Evolutionary conservation across 2,113 vertebrate genomes (phyloP), one percentile per base, ranked within the genome.

Genomic region (Burhinus bistriatus): DNA sequence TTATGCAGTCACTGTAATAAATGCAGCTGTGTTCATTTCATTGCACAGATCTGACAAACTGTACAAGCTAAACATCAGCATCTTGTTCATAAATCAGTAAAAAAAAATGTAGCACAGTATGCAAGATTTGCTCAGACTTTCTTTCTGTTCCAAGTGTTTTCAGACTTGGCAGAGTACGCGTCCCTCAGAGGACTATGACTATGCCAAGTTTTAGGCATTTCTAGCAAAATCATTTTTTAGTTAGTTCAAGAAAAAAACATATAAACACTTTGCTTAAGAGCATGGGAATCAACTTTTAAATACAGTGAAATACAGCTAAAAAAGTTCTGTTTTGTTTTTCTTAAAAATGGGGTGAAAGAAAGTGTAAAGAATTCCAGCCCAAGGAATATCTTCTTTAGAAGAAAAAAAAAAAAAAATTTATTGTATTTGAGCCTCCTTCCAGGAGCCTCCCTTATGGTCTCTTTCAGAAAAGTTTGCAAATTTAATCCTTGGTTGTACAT

Each of bases 11-110:
- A 0, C 49, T 88, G 21, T 47, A 70, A 90, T 66, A 87, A 92
- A 79, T 38, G 59, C 77, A 97, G 85, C 90, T 95, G 92, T 96
- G 93, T 93, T 94, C 93, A 83, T 90, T 95, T 86, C 55, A 73
- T 54, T 81, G 62, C 25, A 45, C 11, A 68, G 64, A 91, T 59
- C 62, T 83, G 81, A 83, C 45, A 90, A 61, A 77, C 42, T 87
- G 36, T 75, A 93, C 66, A 91, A 89, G n/a, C 29, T 78, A 70
- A 87, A 45, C 62, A 87, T 42, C 36, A 62, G 80, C 9, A 26
- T 69, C 71, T 87, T 84, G n/a, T 75, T 92, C 81, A 92, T 93
- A 92, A 94, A 83, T 87, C 75, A 73, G 73, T 62, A 32, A 17
- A 47, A 81, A 81, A 87, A 79, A 75, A 71, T 29, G 47, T 26